Evolutionary conservation across 2,888 invertebrate species (phyloP), one percentile per base, ranked within the genome.

Genomic region (Heliconius charithonia): DNA sequence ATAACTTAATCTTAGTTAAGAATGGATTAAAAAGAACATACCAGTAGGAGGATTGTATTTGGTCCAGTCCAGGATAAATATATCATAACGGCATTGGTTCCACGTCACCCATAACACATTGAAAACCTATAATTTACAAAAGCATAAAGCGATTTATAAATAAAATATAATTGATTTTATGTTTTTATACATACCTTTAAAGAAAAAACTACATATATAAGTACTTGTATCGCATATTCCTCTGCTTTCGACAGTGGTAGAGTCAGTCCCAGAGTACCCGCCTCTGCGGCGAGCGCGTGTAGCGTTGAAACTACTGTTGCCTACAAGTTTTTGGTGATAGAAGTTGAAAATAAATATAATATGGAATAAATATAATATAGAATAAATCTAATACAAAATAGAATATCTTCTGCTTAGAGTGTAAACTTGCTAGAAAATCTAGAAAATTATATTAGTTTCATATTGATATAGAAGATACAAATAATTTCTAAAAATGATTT

Each of bases 1-100:
- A 3, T 59, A 59, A 59, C n/a, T 59, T 59, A 59, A 7, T 51
- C 51, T 51, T 7, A 32, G 19, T 32, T 19, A 29, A 37, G 37
- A 22, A n/a, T 32, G 2, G 13, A 56, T 41, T 27, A 72, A 29
- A 22, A 51, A 51, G 51, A 51, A 75, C 29, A n/a, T 82, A 85
- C 94, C 93, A 90, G 86, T 82, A 2, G 90, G 85, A 45, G 90
- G 86, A 82, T 92, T 91, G 75, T 93, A 92, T 82, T 91, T 89
- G 0, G 91, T 88, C 95, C 95, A 95, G 79, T 94, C 91, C 78
- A 95, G 84, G 75, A 94, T 91, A 84, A 92, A 92, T 6, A 93
- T 83, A 66, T 94, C 93, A 74, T 86, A 89, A 4, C 87, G 86
- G 82, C 91, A 92, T 80, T 94, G 93, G n/a, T 87, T 90, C 87